Evolutionary conservation across 2,113 vertebrate species (phyloP).

Genomic region (Rhipidura dahli): DNA sequence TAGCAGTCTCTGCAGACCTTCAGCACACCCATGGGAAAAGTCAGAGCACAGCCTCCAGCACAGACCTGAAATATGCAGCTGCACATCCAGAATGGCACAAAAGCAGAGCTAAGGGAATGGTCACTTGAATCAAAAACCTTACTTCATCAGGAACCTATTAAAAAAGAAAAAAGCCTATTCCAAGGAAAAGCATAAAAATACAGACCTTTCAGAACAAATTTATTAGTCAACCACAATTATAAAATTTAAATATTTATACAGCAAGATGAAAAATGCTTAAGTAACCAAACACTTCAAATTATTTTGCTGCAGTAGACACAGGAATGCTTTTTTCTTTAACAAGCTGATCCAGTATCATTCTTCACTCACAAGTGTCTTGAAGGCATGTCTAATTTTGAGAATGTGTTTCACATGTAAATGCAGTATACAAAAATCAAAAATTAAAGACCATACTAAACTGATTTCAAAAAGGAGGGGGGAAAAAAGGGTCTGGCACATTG

Average conservation of each 20-base stretch:
- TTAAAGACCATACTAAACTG: not conserved
- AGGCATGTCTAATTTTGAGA: not conserved
- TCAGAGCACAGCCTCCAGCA: not conserved
- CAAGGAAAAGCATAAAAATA: not conserved
- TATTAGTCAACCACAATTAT: conserved; percentile 70
- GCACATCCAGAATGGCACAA: not conserved
- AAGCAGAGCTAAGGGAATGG: not conserved
- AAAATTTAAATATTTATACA: conserved; percentile 67
- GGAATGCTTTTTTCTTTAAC: conserved; percentile 55
- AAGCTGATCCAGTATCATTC: not conserved
- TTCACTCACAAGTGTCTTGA: conserved; percentile 34
- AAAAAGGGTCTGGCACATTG: conserved; percentile 18
- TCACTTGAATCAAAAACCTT: not conserved
- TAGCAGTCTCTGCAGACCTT: not conserved
- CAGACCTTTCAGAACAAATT: conserved; percentile 48
- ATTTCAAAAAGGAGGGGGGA: not conserved
- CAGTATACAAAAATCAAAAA: not conserved
- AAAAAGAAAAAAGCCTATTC: not conserved
- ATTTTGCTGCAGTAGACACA: conserved; percentile 70
- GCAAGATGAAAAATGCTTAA: conserved; percentile 29
- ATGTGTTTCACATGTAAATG: conserved; percentile 16
- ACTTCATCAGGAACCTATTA: not conserved
- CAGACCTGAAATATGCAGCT: accelerated
- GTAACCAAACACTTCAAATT: conserved; percentile 22
- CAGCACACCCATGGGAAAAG: not conserved